Conservation (phyloP, 1,140 invertebrate species). For the Macrostomum lignano region DNA sequence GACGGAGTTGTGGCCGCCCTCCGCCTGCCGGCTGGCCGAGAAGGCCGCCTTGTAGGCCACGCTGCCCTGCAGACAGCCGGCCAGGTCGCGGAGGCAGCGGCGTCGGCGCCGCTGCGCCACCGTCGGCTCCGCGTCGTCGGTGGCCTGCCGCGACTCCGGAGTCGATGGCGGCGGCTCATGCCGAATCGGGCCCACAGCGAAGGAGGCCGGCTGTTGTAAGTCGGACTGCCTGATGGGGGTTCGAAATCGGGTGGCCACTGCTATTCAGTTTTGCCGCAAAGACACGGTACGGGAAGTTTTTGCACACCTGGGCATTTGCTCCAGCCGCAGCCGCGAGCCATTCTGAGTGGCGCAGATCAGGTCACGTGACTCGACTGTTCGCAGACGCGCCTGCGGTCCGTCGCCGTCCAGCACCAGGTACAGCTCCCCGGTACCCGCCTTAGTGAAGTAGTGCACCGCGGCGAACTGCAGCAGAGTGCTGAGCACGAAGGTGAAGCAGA, state of each 20-base stretch:
- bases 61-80: conserved; percentile 2
- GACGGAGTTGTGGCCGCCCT: conserved; percentile 7
- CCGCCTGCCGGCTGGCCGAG: not conserved
- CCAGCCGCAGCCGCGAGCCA: not conserved
- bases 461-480: conserved; percentile 49
- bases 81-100: too few relatives aligned
- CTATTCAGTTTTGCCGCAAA: too few relatives aligned
- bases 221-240: too few relatives aligned
- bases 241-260: too few relatives aligned
- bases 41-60: conserved; percentile 6
- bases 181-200: too few relatives aligned
- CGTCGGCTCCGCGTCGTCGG: not conserved
- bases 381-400: not conserved
- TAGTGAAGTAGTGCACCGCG: conserved; percentile 60
- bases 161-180: too few relatives aligned
- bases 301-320: conserved; percentile 1
- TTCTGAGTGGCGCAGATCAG: not conserved
- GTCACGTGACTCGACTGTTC: not conserved
- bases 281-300: too few relatives aligned
- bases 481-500: conserved; percentile 56
- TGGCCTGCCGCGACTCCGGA: not conserved
- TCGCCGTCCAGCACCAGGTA: not conserved
- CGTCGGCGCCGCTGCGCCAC: conserved; percentile 1
- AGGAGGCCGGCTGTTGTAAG: too few relatives aligned
- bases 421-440: conserved; percentile 49